Evolutionary conservation across 1,140 invertebrate species (phyloP).

Genomic region (Physella acuta): DNA sequence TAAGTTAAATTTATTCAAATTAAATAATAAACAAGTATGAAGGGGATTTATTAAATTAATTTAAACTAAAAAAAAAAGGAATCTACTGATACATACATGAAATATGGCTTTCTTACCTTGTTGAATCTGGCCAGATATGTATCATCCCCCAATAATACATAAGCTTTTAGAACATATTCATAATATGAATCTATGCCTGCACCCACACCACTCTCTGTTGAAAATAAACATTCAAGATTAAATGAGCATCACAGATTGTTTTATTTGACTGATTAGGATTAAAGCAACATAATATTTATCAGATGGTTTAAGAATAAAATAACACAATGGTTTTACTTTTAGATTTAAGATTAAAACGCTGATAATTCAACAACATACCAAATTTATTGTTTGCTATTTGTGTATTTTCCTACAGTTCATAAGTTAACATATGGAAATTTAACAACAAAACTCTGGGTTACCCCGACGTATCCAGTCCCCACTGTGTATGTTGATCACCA

Average conservation of each 20-base stretch:
- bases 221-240: constrained; percentile 20
- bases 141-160: constrained; percentile 75
- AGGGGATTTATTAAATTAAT: neutral
- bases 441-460: too few relatives aligned
- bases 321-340: too few relatives aligned
- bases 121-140: constrained; percentile 91
- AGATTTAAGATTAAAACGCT: too few relatives aligned
- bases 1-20: neutral
- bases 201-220: constrained; percentile 89
- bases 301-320: too few relatives aligned
- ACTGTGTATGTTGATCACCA: constrained; percentile 74
- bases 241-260: neutral
- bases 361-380: too few relatives aligned
- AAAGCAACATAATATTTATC: too few relatives aligned
- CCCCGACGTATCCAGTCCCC: constrained; percentile 91
- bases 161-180: constrained; percentile 95
- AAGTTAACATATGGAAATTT: too few relatives aligned
- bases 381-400: too few relatives aligned
- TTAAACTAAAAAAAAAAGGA: too few relatives aligned
- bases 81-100: too few relatives aligned
- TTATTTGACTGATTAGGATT: too few relatives aligned
- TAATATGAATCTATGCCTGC: constrained; percentile 99
- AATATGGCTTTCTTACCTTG: constrained; percentile 62
- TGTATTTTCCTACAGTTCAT: too few relatives aligned
- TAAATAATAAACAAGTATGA: neutral